Evolutionary conservation across 2,888 invertebrate species (phyloP).

Genomic region (Atherix ibis): DNA sequence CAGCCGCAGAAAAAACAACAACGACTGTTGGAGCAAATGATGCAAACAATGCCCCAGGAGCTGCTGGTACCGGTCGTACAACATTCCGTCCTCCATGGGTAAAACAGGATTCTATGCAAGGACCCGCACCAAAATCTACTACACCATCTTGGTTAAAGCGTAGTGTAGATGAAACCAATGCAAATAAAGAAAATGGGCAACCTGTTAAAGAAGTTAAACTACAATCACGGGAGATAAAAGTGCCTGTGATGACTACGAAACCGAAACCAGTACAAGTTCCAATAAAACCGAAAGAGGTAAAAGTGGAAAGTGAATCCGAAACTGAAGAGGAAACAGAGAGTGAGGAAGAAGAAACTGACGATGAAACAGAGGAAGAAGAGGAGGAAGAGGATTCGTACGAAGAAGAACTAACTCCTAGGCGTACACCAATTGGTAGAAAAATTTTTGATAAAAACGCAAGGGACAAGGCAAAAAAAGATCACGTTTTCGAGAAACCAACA

Average conservation of each 20-base stretch:
- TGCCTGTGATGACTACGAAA: constrained; percentile 24
- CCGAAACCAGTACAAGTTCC: constrained; percentile 17
- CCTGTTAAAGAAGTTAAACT: constrained; percentile 14
- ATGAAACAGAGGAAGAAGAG: constrained; percentile 12
- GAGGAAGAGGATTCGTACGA: constrained; percentile 22
- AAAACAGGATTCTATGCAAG: constrained; percentile 37
- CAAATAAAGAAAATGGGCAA: constrained; percentile 14
- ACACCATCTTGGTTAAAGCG: constrained; percentile 38
- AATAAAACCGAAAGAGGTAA: constrained; percentile 15
- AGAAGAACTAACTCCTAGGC: too few relatives aligned
- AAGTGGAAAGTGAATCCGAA: constrained; percentile 27
- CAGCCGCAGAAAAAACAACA: too few relatives aligned
- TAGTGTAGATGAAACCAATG: constrained; percentile 11
- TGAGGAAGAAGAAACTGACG: constrained; percentile 5
- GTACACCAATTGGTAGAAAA: too few relatives aligned
- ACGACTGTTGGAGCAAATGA: too few relatives aligned
- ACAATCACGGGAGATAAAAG: constrained; percentile 27
- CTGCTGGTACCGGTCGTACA: constrained; percentile 35
- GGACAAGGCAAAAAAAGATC: too few relatives aligned
- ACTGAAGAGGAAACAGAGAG: constrained; percentile 13
- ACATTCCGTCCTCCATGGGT: constrained; percentile 57
- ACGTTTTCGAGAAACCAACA: too few relatives aligned
- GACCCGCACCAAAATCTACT: constrained; percentile 32
- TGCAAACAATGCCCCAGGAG: too few relatives aligned
- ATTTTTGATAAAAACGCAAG: not conserved